Evolutionary conservation across 2,888 invertebrate species (phyloP).

Genomic region (Myathropa florea): DNA sequence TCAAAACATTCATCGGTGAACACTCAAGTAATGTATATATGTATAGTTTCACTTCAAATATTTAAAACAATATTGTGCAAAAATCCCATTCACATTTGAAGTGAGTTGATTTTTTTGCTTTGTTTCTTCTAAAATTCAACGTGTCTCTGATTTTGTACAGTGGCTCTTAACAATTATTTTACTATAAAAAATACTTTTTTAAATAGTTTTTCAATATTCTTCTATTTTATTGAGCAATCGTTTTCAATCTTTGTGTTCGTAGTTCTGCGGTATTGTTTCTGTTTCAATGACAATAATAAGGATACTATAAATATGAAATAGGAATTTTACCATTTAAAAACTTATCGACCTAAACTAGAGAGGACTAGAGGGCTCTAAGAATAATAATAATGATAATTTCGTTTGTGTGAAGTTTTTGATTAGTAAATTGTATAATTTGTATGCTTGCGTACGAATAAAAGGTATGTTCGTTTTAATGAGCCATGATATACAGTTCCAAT

Average conservation of each 20-base stretch:
- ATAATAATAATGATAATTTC: constrained; percentile 14
- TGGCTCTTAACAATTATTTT: constrained; percentile 35
- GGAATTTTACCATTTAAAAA: constrained; percentile 35
- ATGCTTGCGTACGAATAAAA: constrained; percentile 27
- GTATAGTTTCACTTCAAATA: constrained; percentile 2
- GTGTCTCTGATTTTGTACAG: constrained; percentile 51
- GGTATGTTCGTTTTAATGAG: not conserved
- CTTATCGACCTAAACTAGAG: constrained; percentile 25
- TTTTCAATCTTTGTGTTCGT: not conserved
- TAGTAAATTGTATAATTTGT: not conserved
- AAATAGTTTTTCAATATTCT: constrained; percentile 16
- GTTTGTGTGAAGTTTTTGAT: not conserved
- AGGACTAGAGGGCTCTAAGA: constrained; percentile 33
- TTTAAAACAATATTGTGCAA: constrained; percentile 45
- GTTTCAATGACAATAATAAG: not conserved
- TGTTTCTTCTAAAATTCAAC: not conserved
- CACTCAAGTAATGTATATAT: not conserved
- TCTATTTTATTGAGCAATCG: constrained; percentile 53
- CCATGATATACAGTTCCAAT: not conserved
- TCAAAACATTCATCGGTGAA: constrained; percentile 13
- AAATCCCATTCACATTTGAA: constrained; percentile 8
- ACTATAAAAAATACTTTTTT: constrained; percentile 52
- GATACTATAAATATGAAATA: constrained; percentile 20
- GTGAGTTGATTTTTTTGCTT: not conserved
- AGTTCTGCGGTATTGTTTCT: not conserved